Conservation (phyloP, 2,113 vertebrate genomes). For the Callithrix jacchus region DNA sequence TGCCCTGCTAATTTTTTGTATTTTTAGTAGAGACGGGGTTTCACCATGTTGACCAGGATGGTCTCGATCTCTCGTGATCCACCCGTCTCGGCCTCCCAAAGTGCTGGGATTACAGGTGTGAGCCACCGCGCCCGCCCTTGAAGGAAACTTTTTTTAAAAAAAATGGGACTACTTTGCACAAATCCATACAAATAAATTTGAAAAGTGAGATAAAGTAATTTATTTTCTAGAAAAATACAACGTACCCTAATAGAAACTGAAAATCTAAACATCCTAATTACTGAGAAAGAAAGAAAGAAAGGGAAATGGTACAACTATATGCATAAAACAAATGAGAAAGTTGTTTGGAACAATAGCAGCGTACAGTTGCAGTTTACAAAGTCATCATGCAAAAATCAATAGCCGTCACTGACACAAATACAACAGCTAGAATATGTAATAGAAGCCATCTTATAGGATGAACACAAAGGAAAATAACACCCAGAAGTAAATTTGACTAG, state of each 20-base stretch:
- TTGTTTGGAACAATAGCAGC: background rate
- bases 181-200: background rate
- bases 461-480: background rate
- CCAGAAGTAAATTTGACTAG: background rate
- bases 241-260: background rate
- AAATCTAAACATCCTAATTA: background rate
- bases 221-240: slow-evolving; percentile 32
- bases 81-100: too few species aligned
- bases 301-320: background rate
- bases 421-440: background rate
- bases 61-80: too few species aligned
- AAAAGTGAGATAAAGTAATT: background rate
- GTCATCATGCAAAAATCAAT: background rate
- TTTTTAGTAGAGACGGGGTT: too few species aligned
- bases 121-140: too few species aligned
- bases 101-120: too few species aligned
- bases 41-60: too few species aligned
- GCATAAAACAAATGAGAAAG: background rate
- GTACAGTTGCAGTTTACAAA: background rate
- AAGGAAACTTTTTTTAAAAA: background rate
- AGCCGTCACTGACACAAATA: background rate
- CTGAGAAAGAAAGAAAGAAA: background rate
- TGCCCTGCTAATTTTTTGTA: too few species aligned
- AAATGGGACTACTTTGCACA: background rate
- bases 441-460: background rate